Conservation (phyloP, 2,797 vertebrate species). For the Neostethus bicornis region DNA sequence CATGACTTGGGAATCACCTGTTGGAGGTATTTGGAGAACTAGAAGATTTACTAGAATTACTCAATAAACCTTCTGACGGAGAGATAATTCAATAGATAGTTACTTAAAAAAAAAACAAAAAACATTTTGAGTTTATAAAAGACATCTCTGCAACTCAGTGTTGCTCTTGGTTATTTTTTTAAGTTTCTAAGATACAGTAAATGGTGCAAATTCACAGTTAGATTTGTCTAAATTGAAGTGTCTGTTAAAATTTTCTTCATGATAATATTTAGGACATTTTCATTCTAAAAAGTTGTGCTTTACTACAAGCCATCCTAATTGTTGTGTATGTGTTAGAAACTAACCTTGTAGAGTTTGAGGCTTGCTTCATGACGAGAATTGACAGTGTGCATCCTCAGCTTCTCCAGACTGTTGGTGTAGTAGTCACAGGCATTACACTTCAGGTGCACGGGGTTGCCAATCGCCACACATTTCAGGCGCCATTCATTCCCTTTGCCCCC, state of each 20-base stretch:
- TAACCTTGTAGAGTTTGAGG: slow-evolving; percentile 98
- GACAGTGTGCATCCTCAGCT: slow-evolving; percentile 95
- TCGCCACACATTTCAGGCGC: slow-evolving; percentile 98
- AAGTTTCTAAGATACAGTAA: not conserved
- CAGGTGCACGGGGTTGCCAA: slow-evolving; percentile 96
- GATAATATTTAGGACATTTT: not conserved
- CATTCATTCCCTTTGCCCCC: slow-evolving; percentile 98
- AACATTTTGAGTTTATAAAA: no score
- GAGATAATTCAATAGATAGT: slow-evolving; percentile 26
- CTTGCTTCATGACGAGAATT: slow-evolving; percentile 97
- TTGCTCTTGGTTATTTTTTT: not conserved
- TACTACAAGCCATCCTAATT: no score
- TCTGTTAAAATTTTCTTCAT: not conserved
- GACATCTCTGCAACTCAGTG: no score
- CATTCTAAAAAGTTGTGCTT: not conserved
- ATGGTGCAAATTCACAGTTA: not conserved
- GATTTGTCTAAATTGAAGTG: not conserved
- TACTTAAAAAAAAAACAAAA: no score
- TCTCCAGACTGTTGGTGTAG: slow-evolving; percentile 98
- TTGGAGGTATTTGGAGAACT: slow-evolving; percentile 23
- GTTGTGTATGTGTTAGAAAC: slow-evolving; percentile 39
- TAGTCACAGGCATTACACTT: slow-evolving; percentile 99
- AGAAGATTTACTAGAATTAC: slow-evolving; percentile 21
- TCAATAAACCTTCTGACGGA: slow-evolving; percentile 18
- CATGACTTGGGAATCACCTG: slow-evolving; percentile 34